Evolutionary conservation across 92 coral and sea anemone genomes (phyloP).

Genomic region (Siderastrea siderea): DNA sequence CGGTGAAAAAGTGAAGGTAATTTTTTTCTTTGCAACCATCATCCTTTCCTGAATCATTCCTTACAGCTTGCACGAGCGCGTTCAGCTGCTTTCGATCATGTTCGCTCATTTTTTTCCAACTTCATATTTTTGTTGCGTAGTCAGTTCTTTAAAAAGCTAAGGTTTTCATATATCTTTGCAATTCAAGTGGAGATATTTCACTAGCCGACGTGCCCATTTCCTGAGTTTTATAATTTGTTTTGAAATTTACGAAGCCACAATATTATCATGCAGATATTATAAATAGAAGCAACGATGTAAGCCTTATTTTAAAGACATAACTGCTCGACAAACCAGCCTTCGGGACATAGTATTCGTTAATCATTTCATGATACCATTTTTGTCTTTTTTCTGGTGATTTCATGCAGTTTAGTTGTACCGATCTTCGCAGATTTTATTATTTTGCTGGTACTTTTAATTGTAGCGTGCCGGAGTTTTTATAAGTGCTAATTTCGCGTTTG

Average conservation of each 20-base stretch:
- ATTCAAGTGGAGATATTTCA: not conserved
- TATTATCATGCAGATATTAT: slow-evolving; percentile 3
- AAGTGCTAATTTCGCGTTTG: no score
- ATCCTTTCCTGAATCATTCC: not conserved
- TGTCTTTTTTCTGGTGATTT: not conserved
- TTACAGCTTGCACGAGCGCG: not conserved
- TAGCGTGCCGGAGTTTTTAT: no score
- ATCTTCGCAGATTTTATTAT: not conserved
- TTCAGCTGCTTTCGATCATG: not conserved
- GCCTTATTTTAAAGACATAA: not conserved
- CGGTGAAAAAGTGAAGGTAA: slow-evolving; percentile 96
- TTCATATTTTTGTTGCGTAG: not conserved
- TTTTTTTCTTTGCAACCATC: not conserved
- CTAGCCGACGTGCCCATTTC: no score
- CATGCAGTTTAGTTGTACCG: not conserved
- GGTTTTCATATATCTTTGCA: not conserved
- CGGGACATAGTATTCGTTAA: not conserved
- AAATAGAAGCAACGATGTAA: not conserved
- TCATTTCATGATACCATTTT: not conserved
- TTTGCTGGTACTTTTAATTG: not conserved
- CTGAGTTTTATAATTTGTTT: slow-evolving; percentile 15
- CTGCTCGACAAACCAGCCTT: not conserved
- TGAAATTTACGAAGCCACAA: slow-evolving; percentile 15
- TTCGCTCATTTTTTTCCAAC: not conserved
- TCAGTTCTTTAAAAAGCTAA: not conserved